A percentile compares a stretch with the other conserved stretches of the same genome.
phyloP scores from a whole-genome alignment of 2,113 vertebrate genomes.

The Pagrus major region DNA sequence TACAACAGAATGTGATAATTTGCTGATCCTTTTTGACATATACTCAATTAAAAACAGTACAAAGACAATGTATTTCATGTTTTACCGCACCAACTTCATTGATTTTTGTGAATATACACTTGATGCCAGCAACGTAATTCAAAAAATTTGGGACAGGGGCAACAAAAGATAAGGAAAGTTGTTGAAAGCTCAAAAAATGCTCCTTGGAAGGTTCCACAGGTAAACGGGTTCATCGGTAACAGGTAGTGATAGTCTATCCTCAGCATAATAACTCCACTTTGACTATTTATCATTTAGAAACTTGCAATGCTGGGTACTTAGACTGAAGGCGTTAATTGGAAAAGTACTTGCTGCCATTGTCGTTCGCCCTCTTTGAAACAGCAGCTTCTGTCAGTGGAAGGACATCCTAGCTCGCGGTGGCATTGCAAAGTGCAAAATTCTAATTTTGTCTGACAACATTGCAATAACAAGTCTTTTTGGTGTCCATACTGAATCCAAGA shows the following conservation, averaged over 20 bases:
- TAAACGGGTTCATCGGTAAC: no score
- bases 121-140: no score
- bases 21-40: no score
- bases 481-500: constrained; percentile 9
- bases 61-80: no score
- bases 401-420: not conserved
- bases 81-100: no score
- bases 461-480: constrained; percentile 18
- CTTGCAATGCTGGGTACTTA: not conserved
- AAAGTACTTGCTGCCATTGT: not conserved
- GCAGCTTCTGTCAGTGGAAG: constrained; percentile 5
- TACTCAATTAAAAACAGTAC: no score
- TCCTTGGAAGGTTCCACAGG: no score
- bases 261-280: not conserved
- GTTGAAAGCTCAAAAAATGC: no score
- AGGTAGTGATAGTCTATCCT: not conserved
- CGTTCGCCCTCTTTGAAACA: not conserved
- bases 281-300: not conserved
- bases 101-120: no score
- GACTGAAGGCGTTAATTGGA: not conserved
- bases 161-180: no score
- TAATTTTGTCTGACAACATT: constrained; percentile 35
- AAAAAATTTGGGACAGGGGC: no score
- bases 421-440: constrained; percentile 31
- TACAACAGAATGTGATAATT: no score